Percentiles rank a stretch among this genome's conserved stretches.
Conservation (phyloP, 2,888 invertebrate genomes). For the Macaria liturata region DNA sequence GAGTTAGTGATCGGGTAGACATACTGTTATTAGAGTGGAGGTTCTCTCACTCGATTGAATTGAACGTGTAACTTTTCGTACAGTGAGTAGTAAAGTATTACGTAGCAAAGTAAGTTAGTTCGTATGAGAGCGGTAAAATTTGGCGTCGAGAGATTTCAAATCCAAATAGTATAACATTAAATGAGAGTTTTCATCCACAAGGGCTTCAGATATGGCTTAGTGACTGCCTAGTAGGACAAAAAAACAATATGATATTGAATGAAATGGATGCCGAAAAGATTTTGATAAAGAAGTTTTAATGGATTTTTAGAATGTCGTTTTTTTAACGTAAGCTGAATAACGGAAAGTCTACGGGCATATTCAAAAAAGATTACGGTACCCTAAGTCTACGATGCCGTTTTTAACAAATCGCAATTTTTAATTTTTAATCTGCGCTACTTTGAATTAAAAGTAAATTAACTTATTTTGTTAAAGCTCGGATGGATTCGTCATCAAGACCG, state of each 20-base stretch:
- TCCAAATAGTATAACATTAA: not conserved
- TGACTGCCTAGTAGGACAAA: no score
- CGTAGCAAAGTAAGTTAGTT: not conserved
- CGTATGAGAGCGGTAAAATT: not conserved
- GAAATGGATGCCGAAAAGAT: no score
- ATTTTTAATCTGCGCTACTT: constrained; percentile 39
- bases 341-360: constrained; percentile 16
- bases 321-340: not conserved
- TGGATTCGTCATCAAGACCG: constrained; percentile 38
- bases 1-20: not conserved
- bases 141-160: not conserved
- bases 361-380: constrained; percentile 13
- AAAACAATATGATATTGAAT: no score
- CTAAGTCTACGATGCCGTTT: constrained; percentile 14
- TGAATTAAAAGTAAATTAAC: constrained; percentile 24
- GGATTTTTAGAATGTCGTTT: no score
- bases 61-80: no score
- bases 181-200: not conserved
- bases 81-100: not conserved
- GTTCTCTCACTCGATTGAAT: no score
- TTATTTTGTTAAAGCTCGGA: constrained; percentile 40
- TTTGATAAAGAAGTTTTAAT: no score
- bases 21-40: no score
- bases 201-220: no score
- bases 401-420: constrained; percentile 9